Base-by-base conservation (phyloP, 1,140 invertebrate species). In the Drosophila kohkoa region DNA sequence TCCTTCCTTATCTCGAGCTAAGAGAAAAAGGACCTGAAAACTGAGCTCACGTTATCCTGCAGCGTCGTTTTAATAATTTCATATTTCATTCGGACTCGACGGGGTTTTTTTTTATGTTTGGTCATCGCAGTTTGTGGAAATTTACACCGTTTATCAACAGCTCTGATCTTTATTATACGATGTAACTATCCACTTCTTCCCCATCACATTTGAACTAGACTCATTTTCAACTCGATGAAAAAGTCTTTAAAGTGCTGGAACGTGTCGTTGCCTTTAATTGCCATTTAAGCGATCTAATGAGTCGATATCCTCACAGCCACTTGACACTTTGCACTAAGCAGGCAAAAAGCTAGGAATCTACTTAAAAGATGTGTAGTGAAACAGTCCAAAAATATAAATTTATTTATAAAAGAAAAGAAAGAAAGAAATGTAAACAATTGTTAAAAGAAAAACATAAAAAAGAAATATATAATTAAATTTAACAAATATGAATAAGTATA, bases 91-190 rank as follows among this genome's bases (percentile, higher is more conserved):
- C 32, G 52, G 28, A 60, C 51, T 48, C 45, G 28, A 43, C 41
- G 41, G 41, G 25, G 20, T 52, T 11, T 75, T 57, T 20, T 81
- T 83, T 86, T 88, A 51, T 88, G 83, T 88, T 88, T 88, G 83
- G 77, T 88, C 83, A 88, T 88, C 65, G 74, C 80, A 75, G 71
- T 88, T 88, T 88, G 80, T 88, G 83, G 83, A 88, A 88, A 88
- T 81, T 83, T 88, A 83, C 82, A 87, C 82, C 76, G 65, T 48
- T 46, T 48, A 80, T 80, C 78, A 52, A 35, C 51, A 30, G 49
- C 48, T 49, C 46, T 16, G 41, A 87, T 87, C 82, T 76, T 59
- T 46, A 41, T 54, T 46, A 46, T 52, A 45, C 7, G 32, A 52
- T 25, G 20, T 25, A 25, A 25, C 20, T 25, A 25, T 25, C 65